Conservation (phyloP, 2,797 vertebrate genomes). For the Leptatherina wallacei region DNA sequence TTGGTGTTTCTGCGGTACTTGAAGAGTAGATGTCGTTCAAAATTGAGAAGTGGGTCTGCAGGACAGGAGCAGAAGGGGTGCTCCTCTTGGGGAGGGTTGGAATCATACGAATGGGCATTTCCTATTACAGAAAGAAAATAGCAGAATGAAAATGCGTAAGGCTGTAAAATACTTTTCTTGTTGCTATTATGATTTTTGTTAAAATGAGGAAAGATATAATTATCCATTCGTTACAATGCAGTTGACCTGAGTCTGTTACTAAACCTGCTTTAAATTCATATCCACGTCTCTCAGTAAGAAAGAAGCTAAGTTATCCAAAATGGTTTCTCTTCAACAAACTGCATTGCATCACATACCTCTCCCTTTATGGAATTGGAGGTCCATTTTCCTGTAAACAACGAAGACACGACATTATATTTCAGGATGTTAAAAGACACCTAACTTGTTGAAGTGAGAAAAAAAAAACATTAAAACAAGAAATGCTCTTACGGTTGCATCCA, state of each 20-base stretch:
- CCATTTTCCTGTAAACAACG: conserved; percentile 22
- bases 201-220: background rate
- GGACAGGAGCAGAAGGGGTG: background rate
- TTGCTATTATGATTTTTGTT: background rate
- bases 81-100: conserved; percentile 27
- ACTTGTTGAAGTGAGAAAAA: background rate
- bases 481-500: conserved; percentile 46
- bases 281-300: background rate
- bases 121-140: conserved; percentile 38
- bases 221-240: background rate
- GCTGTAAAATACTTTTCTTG: background rate
- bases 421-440: background rate
- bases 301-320: background rate
- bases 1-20: background rate
- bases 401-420: background rate
- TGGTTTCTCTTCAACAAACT: background rate
- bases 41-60: background rate
- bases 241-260: background rate
- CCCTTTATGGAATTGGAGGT: background rate
- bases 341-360: conserved; percentile 37
- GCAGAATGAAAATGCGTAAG: conserved; percentile 7
- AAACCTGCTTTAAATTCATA: background rate
- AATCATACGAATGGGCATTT: conserved; percentile 17
- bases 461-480: rapidly evolving
- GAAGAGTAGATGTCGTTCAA: conserved; percentile 11